Base-by-base conservation (phyloP, 2,888 invertebrate species). In the Harpalus rubripes region DNA sequence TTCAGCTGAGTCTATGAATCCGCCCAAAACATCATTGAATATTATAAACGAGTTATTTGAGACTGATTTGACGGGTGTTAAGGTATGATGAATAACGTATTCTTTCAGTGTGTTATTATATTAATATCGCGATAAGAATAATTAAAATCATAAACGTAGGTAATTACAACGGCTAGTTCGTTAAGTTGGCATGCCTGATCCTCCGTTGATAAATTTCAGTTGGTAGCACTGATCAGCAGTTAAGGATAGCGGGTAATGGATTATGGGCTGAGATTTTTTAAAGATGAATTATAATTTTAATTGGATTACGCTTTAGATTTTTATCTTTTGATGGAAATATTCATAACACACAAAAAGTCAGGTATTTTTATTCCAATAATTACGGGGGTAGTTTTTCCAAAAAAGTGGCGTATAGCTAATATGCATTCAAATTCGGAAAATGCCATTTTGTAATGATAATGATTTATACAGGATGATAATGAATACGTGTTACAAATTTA, bases 61-160 rank as follows among this genome's bases (percentile, higher is more conserved):
- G 41, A 41, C 80, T 85, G 85, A 80, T 85, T 85, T 85, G 85
- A 85, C 83, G 83, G 76, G 83, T 74, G 85, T 63, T 22, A 58
- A 81, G 78, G 41, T 85, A 86, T 86, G 86, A 85, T 85, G 85
- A 86, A 79, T 79, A 68, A 63, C 82, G 63, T 86, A 81, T 86
- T 81, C 76, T 81, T 56, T 58, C 26, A 72, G 59, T 78, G 86
- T 90, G 88, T 89, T 88, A 90, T 90, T 90, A 90, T 88, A 90
- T 90, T 90, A 90, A 89, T 52, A 80, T 61, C 87, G 86, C 89
- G 90, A 90, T 90, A 90, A 90, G 89, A 88, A 90, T 90, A 90
- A 91, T 90, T 90, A 91, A 90, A 90, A 90, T 88, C 89, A 87
- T 90, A 90, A 90, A 90, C 87, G 90, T 87, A 89, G 88, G 89